Conservation (phyloP, 2,888 invertebrate genomes). For the Amphipoea lucens region DNA sequence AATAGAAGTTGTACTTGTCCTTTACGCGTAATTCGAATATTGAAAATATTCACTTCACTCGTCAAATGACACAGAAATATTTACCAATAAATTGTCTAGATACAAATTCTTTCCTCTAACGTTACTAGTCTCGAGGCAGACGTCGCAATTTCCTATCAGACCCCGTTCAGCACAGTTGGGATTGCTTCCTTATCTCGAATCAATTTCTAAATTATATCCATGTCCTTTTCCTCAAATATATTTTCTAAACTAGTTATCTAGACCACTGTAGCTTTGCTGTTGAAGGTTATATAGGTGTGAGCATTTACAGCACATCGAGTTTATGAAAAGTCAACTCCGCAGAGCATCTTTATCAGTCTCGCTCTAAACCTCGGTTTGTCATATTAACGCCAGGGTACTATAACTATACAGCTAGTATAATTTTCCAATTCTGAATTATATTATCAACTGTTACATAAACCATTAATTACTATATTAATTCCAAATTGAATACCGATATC, state of each 20-base stretch:
- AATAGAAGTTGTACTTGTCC: not conserved
- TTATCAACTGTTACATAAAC: conserved; percentile 1
- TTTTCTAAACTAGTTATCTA: conserved; percentile 45
- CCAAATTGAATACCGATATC: conserved; percentile 17
- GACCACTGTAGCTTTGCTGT: not conserved
- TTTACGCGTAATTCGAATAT: not conserved
- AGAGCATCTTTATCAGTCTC: not conserved
- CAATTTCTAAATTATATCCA: conserved; percentile 75
- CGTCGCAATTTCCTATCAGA: conserved; percentile 80
- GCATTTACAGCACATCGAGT: not conserved
- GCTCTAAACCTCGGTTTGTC: not conserved
- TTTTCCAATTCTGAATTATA: conserved; percentile 2
- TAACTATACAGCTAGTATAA: not conserved
- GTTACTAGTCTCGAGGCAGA: conserved; percentile 67
- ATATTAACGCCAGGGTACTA: not conserved
- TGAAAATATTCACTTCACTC: conserved; percentile 4
- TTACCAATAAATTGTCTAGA: conserved; percentile 57
- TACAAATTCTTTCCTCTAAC: conserved; percentile 57
- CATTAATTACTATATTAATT: conserved; percentile 21
- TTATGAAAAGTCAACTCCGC: not conserved
- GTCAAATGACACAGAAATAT: conserved; percentile 19
- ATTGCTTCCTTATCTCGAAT: conserved; percentile 83
- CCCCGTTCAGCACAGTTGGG: conserved; percentile 71
- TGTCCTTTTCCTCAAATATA: conserved; percentile 64
- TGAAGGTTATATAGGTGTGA: not conserved